Conservation (phyloP, 2,113 vertebrate genomes). For the Diadophis punctatus region DNA sequence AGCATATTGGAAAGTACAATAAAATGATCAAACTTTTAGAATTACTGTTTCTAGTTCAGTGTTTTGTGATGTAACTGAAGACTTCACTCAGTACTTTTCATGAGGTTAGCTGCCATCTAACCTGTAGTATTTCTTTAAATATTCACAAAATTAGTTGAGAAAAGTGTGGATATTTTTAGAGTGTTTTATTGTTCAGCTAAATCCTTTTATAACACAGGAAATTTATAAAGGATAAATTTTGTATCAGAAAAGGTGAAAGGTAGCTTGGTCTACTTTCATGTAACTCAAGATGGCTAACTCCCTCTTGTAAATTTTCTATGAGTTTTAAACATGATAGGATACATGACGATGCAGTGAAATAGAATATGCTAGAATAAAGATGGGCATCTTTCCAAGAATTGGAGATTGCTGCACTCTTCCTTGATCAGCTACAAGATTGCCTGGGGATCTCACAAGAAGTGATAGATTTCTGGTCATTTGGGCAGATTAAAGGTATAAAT, state of each 20-base stretch:
- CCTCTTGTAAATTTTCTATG: not conserved
- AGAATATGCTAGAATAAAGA: not conserved
- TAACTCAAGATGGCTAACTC: not conserved
- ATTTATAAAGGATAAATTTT: slow-evolving; percentile 14
- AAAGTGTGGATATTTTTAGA: slow-evolving; percentile 7
- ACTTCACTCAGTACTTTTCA: slow-evolving; percentile 9
- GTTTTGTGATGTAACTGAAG: slow-evolving; percentile 5
- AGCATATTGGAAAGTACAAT: slow-evolving; percentile 35
- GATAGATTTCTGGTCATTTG: not conserved
- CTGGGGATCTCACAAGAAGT: not conserved
- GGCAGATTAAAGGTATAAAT: not conserved
- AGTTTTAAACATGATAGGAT: not conserved
- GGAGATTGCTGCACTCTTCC: not conserved
- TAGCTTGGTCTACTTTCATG: slow-evolving; percentile 7
- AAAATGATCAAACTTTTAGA: not conserved
- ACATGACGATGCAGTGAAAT: not conserved
- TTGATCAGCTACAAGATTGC: not conserved
- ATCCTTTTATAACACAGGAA: not conserved
- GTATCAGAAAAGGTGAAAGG: slow-evolving; percentile 17
- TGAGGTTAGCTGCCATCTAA: slow-evolving; percentile 32
- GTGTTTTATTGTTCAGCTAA: slow-evolving; percentile 35
- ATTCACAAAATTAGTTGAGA: not conserved
- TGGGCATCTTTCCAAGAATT: not conserved
- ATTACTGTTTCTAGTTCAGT: not conserved
- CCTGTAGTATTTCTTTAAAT: not conserved